Conservation (phyloP, 2,797 vertebrate genomes). For the Triplophysa yarkandensis region DNA sequence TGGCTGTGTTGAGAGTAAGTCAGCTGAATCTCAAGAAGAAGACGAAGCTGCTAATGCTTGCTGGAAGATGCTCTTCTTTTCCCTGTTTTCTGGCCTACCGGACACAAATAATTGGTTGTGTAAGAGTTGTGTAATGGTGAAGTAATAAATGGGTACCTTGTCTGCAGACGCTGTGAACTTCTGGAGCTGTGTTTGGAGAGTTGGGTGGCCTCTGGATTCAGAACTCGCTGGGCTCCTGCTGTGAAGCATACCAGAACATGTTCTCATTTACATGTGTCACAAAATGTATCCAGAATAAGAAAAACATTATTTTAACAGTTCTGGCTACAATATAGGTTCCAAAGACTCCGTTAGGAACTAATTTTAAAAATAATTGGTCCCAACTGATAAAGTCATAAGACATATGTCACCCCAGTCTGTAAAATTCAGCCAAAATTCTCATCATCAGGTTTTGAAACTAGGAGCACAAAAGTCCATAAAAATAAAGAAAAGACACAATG, state of each 20-base stretch:
- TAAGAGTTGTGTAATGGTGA: conserved; percentile 43
- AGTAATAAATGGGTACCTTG: conserved; percentile 70
- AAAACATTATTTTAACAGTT: neutral
- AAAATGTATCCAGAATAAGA: neutral
- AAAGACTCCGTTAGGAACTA: neutral
- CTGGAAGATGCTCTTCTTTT: neutral
- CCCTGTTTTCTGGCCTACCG: conserved; percentile 1
- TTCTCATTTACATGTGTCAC: neutral
- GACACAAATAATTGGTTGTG: conserved; percentile 26
- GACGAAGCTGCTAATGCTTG: conserved; percentile 1
- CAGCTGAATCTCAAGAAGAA: neutral
- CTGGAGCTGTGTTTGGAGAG: conserved; percentile 71
- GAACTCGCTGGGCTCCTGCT: conserved; percentile 49
- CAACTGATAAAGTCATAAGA: neutral
- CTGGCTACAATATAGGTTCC: neutral
- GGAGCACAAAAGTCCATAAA: no score
- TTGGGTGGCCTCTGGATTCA: conserved; percentile 55
- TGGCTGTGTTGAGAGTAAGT: neutral
- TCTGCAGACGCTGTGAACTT: conserved; percentile 81
- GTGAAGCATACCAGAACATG: conserved; percentile 65
- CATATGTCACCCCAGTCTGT: no score
- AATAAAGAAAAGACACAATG: neutral
- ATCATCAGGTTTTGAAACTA: no score
- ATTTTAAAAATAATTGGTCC: neutral
- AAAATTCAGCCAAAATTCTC: no score